Evolutionary conservation across 2,888 invertebrate genomes (phyloP).

Genomic region (Eilema griseolum): DNA sequence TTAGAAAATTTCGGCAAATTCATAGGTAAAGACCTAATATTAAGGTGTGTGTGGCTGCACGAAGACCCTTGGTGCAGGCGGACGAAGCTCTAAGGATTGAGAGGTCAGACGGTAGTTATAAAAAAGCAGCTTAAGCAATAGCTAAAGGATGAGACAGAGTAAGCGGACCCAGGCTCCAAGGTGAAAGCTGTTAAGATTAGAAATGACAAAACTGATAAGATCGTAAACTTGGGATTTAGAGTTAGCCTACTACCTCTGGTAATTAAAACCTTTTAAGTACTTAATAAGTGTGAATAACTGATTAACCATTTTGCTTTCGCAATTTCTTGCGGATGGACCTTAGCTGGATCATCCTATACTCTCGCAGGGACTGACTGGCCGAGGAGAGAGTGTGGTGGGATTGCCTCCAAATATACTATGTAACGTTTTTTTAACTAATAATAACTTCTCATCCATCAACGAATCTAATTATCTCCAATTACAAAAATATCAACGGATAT

Average conservation of each 20-base stretch:
- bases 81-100: too few relatives aligned
- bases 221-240: too few relatives aligned
- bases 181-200: too few relatives aligned
- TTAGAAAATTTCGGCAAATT: too few relatives aligned
- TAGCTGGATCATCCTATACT: background rate
- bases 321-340: background rate
- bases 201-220: too few relatives aligned
- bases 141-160: too few relatives aligned
- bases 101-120: too few relatives aligned
- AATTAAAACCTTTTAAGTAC: background rate
- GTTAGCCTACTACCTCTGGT: background rate
- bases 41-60: too few relatives aligned
- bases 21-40: too few relatives aligned
- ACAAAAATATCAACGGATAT: background rate
- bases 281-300: background rate
- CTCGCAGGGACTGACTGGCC: background rate
- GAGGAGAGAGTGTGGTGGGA: background rate
- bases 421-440: background rate
- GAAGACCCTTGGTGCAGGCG: too few relatives aligned
- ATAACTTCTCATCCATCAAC: background rate
- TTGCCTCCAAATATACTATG: background rate
- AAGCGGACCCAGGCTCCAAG: too few relatives aligned
- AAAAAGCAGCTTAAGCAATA: too few relatives aligned
- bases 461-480: background rate
- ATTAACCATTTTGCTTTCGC: background rate